phyloP scores from a whole-genome alignment of 2,797 vertebrate genomes.

The Nasua narica region DNA sequence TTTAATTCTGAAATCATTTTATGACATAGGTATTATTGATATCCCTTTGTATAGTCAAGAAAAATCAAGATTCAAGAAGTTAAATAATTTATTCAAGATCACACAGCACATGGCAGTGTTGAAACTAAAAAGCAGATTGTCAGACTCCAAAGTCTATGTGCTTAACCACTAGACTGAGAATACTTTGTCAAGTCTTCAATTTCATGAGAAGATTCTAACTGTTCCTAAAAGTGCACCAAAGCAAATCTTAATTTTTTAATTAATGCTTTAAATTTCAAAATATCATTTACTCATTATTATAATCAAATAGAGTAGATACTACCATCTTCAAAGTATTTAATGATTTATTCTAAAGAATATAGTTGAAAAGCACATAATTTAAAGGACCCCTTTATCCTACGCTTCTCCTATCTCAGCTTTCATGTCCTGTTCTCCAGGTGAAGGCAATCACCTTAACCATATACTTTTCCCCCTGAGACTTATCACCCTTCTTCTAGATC shows the following conservation, averaged over 20 bases:
- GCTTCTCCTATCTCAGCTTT: neutral
- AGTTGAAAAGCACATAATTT: neutral
- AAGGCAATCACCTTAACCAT: neutral
- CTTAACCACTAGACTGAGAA: neutral
- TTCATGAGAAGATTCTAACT: neutral
- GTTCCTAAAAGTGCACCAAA: neutral
- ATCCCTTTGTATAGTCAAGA: neutral
- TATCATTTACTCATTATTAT: neutral
- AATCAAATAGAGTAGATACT: neutral
- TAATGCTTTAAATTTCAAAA: neutral
- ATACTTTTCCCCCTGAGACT: neutral
- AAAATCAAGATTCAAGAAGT: neutral
- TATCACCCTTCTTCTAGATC: neutral
- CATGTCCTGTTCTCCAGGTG: neutral
- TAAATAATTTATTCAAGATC: neutral
- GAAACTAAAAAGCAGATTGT: neutral
- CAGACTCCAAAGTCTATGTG: neutral
- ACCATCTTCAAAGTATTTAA: neutral
- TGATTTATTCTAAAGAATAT: neutral
- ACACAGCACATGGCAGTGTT: neutral
- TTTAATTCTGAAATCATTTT: neutral
- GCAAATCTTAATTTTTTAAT: neutral
- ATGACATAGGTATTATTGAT: neutral
- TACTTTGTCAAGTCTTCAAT: neutral
- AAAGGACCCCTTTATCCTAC: neutral